Evolutionary conservation across 2,888 invertebrate species (phyloP).

Genomic region (Allacma fusca): DNA sequence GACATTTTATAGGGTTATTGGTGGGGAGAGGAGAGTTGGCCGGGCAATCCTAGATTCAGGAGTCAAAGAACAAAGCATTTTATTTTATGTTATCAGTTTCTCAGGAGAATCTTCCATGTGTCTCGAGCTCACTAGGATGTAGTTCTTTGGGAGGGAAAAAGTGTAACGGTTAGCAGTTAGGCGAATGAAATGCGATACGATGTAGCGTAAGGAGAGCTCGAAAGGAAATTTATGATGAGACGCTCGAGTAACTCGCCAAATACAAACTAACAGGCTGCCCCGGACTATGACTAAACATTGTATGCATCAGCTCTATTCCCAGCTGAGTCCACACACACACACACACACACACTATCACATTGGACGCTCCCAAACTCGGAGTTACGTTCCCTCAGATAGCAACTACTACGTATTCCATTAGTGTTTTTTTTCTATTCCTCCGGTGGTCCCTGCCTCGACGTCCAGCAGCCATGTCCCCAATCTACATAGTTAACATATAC

Average conservation of each 20-base stretch:
- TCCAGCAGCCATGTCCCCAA: too few relatives aligned
- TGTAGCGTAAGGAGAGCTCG: constrained; percentile 24
- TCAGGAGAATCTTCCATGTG: not conserved
- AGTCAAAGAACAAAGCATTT: constrained; percentile 22
- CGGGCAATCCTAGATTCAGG: not conserved
- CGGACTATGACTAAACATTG: not conserved
- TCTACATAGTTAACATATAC: too few relatives aligned
- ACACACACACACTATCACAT: too few relatives aligned
- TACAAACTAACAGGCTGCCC: not conserved
- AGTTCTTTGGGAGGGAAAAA: not conserved
- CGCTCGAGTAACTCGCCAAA: constrained; percentile 9
- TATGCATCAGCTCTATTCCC: not conserved
- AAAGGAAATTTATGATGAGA: constrained; percentile 34
- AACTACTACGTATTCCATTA: too few relatives aligned
- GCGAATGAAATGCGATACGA: constrained; percentile 31
- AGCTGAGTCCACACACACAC: too few relatives aligned
- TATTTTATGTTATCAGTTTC: constrained; percentile 30
- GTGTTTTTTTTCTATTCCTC: too few relatives aligned
- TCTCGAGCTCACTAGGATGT: not conserved
- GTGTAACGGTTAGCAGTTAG: constrained; percentile 23
- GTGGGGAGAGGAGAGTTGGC: constrained; percentile 11
- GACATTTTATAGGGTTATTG: constrained; percentile 12
- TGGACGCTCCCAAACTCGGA: too few relatives aligned
- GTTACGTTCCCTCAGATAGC: too few relatives aligned
- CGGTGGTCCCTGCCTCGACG: too few relatives aligned